These are phyloP conservation scores for Argopecten irradians DNA, from an alignment of 1,140 invertebrate species.

Conservation along the genomic window DNA sequence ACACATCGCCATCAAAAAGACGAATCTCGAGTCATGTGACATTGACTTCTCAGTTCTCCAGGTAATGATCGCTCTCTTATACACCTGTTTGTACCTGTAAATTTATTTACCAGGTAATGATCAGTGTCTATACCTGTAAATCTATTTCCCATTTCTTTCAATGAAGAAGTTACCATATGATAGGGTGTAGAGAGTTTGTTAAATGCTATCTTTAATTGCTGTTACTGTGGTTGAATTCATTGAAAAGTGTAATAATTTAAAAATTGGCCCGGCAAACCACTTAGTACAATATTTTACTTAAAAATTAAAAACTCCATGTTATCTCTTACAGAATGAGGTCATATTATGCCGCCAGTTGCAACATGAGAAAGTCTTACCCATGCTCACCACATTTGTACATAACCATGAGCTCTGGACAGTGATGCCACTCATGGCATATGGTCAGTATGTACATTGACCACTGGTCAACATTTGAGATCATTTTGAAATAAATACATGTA, in stretches of 20 bases:
- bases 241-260: too few relatives aligned
- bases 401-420: constrained; percentile 86
- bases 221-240: too few relatives aligned
- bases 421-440: constrained; percentile 88
- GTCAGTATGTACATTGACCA: constrained; percentile 51
- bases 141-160: constrained; percentile 43
- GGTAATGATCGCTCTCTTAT: not conserved
- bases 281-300: too few relatives aligned
- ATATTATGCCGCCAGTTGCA: constrained; percentile 84
- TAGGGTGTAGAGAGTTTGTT: too few relatives aligned
- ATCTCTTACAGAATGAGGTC: constrained; percentile 85
- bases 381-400: constrained; percentile 85
- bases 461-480: too few relatives aligned
- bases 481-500: too few relatives aligned
- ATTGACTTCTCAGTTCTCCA: constrained; percentile 40
- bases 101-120: too few relatives aligned
- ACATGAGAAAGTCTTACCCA: constrained; percentile 86
- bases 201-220: too few relatives aligned
- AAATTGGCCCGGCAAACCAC: too few relatives aligned
- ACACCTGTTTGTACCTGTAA: not conserved
- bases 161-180: too few relatives aligned
- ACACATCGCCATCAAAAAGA: constrained; percentile 30
- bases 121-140: not conserved
- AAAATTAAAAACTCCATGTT: too few relatives aligned
- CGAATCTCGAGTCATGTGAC: constrained; percentile 29